Evolutionary conservation across 1,140 invertebrate species (phyloP), one percentile per base, ranked within the genome.

Genomic region (Panulirus ornatus): DNA sequence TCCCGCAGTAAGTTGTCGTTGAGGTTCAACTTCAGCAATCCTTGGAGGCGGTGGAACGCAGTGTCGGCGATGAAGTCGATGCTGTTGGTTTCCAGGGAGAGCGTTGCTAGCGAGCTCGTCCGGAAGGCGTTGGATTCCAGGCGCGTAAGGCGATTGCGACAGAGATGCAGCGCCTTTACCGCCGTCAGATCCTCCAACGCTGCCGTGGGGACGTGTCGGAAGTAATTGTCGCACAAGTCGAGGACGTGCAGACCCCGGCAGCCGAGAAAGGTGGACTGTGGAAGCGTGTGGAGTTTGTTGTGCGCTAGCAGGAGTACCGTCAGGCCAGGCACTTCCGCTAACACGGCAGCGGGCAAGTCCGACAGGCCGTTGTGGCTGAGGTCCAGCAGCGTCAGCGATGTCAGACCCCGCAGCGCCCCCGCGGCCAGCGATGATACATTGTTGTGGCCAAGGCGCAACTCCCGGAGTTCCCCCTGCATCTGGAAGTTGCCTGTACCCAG

Each of bases 401-500:
- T 73, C 22, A 92, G 85, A 27, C 91, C 91, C 40, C 34, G 66
- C 38, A 92, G 76, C 6, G 88, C 78, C 22, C 71, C 79, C 27
- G 78, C 40, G 30, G 70, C 34, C 22, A 92, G 70, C 1, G 83
- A 34, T n/a, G 86, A 71, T 36, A 92, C 54, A 71, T 92, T 92
- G 84, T 91, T 92, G 84, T 92, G 91, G 22, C 76, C 82, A 3
- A 92, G 70, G 6, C 78, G 88, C 36, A 92, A 73, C 71, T 92
- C 88, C 51, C 78, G 76, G 30, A 92, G 79, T 66, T 95, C 95
- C 44, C 94, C 94, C 92, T 97, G 97, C 70, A 95, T 95, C 85
- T 96, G 95, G 92, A 98, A 98, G 93, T 97, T 97, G 91, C 95
- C 95, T 91, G 95, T 95, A 91, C 97, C 97, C 86, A 98, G 93